These are phyloP conservation scores for Volucella inflata DNA, from an alignment of 2,888 invertebrate genomes.

Conservation along the genomic window DNA sequence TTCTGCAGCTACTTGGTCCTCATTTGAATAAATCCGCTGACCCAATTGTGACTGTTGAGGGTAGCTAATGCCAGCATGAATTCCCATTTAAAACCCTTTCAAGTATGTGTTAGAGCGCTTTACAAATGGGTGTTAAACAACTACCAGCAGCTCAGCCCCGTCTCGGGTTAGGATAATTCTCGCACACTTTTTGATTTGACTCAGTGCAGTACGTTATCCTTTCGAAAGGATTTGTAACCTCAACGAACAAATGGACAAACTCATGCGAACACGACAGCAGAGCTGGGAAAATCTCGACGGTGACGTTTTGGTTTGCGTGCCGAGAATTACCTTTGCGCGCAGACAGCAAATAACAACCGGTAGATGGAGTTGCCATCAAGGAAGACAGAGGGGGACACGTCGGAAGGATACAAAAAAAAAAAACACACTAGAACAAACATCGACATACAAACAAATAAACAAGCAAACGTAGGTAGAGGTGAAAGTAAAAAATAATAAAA, in stretches of 20 bases:
- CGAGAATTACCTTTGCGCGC: constrained; percentile 53
- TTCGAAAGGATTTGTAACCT: constrained; percentile 45
- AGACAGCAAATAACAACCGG: constrained; percentile 23
- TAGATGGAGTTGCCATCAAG: not conserved
- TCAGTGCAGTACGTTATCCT: constrained; percentile 39
- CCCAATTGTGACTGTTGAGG: constrained; percentile 64
- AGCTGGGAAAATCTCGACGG: constrained; percentile 44
- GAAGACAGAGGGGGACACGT: constrained; percentile 15
- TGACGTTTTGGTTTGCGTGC: constrained; percentile 56
- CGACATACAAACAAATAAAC: not conserved
- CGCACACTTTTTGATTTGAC: constrained; percentile 41
- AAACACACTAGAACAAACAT: constrained; percentile 38
- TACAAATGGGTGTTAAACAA: constrained; percentile 28
- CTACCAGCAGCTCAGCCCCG: constrained; percentile 14
- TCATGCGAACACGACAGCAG: constrained; percentile 10
- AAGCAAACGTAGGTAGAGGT: too few relatives aligned
- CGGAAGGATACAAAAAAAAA: constrained; percentile 25
- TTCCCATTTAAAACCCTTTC: constrained; percentile 27
- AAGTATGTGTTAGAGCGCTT: constrained; percentile 20
- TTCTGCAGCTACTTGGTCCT: constrained; percentile 23
- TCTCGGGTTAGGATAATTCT: constrained; percentile 31
- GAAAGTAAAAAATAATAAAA: constrained; percentile 62
- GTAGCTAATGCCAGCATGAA: constrained; percentile 38
- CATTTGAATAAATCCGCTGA: constrained; percentile 70
- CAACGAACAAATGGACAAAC: constrained; percentile 14